These are phyloP conservation scores for Muscicapa comitata DNA, from an alignment of 2,797 vertebrate genomes.

Conservation along the genomic window DNA sequence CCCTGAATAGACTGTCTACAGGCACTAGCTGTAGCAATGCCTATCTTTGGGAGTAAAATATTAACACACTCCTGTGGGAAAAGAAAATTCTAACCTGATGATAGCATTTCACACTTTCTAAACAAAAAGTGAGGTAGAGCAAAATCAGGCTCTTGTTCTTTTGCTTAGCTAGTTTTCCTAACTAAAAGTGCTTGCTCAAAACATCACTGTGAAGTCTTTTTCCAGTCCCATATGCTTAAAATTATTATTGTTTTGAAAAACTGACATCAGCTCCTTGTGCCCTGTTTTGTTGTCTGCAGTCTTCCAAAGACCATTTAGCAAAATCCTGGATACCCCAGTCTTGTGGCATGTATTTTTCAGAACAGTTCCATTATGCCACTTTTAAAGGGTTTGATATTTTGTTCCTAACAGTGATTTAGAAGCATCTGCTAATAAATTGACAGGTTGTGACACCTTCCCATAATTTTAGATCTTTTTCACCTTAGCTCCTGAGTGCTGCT, in stretches of 20 bases:
- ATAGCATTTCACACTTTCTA: neutral
- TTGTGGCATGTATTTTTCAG: neutral
- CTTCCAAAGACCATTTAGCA: neutral
- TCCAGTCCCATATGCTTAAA: neutral
- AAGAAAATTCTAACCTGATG: neutral
- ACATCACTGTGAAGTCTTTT: neutral
- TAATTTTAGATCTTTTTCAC: conserved; percentile 51
- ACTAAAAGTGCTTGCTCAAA: neutral
- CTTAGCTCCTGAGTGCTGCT: neutral
- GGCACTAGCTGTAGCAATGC: neutral
- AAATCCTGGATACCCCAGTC: neutral
- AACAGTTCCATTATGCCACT: neutral
- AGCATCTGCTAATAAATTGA: conserved; percentile 60
- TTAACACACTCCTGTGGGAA: neutral
- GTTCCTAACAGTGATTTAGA: conserved; percentile 43
- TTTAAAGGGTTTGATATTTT: conserved; percentile 10
- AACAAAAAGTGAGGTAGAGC: neutral
- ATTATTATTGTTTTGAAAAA: conserved; percentile 15
- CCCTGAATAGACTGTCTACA: neutral
- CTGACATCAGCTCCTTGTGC: neutral
- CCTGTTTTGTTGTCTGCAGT: neutral
- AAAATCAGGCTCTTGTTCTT: neutral
- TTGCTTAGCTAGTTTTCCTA: neutral
- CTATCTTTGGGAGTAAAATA: neutral
- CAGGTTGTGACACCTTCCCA: conserved; percentile 28